Evolutionary conservation across 2,797 vertebrate genomes (phyloP), one percentile per base, ranked within the genome.

Genomic region (Kryptolebias ocellatus): DNA sequence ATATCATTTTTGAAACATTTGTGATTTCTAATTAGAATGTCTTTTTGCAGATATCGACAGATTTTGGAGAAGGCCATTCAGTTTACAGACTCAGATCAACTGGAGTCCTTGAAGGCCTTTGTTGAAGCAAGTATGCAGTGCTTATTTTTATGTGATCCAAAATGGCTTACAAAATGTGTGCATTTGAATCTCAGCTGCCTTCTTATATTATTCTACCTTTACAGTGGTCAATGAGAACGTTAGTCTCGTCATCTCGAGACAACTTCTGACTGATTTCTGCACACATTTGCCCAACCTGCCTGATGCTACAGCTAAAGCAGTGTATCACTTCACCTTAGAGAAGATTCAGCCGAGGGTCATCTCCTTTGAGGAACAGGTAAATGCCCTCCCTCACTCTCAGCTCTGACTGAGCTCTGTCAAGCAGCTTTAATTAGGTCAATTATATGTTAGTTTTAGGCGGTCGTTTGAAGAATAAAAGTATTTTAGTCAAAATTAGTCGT

Each of bases 141-240:
- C 39, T 28, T 45, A 0, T 34, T 62, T 60, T 51, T 29, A 31
- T 24, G 0, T 6, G 0, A 14, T 20, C 16, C 6, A 24, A 50
- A 12, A 50, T 20, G 0, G 0, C 17, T 10, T 18, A 4, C 1
- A 3, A 27, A 7, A 4, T 34, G 5, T 1, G 14, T 42, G 11
- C 1, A 7, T 46, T 20, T 37, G 7, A n/a, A 37, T 45, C 14
- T n/a, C 2, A 27, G 24, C 15, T 24, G 34, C 1, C 37, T 47
- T 12, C 0, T 73, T 24, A 72, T 59, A 1, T 70, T 7, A 56
- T 4, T 79, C 27, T 16, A 47, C 15, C 50, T 56, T 64, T 54
- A 5, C 86, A 99, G 97, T 99, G 98, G 97, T 99, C 67, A 99
- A 99, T 18, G 98, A 99, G 90, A 99, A 99, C 20, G 98, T 99